Evolutionary conservation across 2,888 invertebrate species (phyloP), one percentile per base, ranked within the genome.

Genomic region (Macrosoma leucophasiata): DNA sequence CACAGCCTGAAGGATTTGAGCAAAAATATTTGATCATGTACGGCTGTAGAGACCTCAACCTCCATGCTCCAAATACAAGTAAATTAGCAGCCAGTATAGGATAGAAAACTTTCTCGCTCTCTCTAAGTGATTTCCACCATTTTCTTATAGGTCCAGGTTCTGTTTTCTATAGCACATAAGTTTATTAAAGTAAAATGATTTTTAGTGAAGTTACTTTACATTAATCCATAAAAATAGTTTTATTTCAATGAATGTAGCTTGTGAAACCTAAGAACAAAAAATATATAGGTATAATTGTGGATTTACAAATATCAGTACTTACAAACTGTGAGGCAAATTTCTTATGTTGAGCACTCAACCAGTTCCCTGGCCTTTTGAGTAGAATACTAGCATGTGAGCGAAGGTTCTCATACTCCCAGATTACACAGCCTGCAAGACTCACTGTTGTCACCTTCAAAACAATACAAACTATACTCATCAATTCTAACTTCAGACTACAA

Each of bases 21-120:
- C 91, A 90, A 76, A 97, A 97, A 75, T 94, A 96, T 61, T 88
- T 90, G 27, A 91, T 64, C 95, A 97, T 95, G 10, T 86, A 69
- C 2, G 87, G 87, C 36, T 91, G 90, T 14, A 93, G 66, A 8
- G 85, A 57, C 6, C 92, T 93, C 3, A 95, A 69, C 43, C 91
- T 85, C 97, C 97, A 97, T 28, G 93, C 87, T 1, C 88, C 74
- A 73, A 93, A 97, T 1, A 97, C 94, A 11, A 92, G 49, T 1
- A 90, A 63, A 78, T 97, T 97, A 4, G 90, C 62, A 5, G 89
- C 88, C 58, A 93, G 90, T 50, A 97, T 91, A 2, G 93, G 93
- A 31, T 87, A 88, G 68, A 95, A 95, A 4, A 94, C 84, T 68
- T 89, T 91, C 59, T 95, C 91, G 24, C 91, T 93, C 9, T 91